Evolutionary conservation across 2,797 vertebrate genomes (phyloP).

Genomic region (Acridotheres tristis): DNA sequence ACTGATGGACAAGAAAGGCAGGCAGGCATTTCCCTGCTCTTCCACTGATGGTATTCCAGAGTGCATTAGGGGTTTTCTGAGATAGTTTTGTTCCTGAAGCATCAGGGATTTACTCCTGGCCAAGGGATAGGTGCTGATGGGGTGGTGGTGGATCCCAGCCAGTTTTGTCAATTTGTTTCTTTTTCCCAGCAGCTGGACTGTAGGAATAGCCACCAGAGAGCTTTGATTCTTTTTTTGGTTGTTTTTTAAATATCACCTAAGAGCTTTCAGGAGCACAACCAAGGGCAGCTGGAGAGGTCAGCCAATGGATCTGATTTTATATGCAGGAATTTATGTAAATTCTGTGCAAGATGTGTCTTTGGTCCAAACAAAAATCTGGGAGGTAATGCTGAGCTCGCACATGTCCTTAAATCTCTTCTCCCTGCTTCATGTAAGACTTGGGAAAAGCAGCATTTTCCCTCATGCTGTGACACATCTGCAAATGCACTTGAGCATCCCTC

Average conservation of each 20-base stretch:
- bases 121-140: neutral
- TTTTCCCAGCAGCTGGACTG: neutral
- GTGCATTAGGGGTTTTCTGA: neutral
- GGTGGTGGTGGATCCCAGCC: neutral
- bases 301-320: neutral
- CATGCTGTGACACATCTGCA: accelerated
- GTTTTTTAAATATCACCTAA: neutral
- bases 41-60: neutral
- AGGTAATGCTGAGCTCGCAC: accelerated
- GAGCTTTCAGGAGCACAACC: neutral
- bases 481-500: neutral
- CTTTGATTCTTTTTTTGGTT: neutral
- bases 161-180: neutral
- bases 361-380: neutral
- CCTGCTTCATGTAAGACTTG: neutral
- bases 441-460: neutral
- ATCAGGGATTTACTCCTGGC: neutral
- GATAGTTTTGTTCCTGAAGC: neutral
- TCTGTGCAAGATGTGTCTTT: neutral
- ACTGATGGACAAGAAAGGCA: neutral
- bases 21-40: neutral
- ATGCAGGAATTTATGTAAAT: neutral
- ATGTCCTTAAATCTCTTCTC: neutral
- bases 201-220: neutral
- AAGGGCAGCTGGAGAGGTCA: neutral